Percentiles rank a stretch among this genome's conserved stretches.
Evolutionary conservation across 2,797 vertebrate genomes (phyloP).

Genomic region (Coregonus sp.): DNA sequence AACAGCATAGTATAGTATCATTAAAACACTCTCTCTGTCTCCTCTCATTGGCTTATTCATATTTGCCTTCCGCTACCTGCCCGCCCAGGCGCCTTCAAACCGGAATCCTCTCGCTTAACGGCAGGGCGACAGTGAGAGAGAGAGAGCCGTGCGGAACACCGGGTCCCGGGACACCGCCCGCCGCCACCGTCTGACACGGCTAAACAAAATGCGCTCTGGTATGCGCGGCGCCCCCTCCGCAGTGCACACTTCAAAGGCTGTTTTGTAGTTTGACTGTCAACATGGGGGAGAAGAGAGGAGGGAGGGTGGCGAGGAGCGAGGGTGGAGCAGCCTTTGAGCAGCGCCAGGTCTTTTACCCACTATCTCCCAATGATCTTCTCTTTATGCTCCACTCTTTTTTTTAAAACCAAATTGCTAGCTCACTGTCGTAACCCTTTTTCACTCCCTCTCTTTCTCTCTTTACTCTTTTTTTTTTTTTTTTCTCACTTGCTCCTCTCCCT

Average conservation of each 20-base stretch:
- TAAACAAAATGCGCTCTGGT: constrained; percentile 66
- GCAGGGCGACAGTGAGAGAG: constrained; percentile 12
- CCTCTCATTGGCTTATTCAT: constrained; percentile 70
- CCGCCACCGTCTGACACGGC: constrained; percentile 56
- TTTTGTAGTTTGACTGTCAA: constrained; percentile 16
- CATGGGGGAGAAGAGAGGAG: not conserved
- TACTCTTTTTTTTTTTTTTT: constrained; percentile 64
- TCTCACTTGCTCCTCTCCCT: constrained; percentile 59
- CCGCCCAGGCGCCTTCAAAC: constrained; percentile 70
- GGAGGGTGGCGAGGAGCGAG: not conserved
- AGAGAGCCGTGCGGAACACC: constrained; percentile 29
- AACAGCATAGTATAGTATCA: constrained; percentile 69
- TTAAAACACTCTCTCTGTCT: constrained; percentile 67
- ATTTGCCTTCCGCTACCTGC: constrained; percentile 54
- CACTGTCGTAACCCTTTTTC: constrained; percentile 28
- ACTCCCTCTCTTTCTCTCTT: constrained; percentile 46
- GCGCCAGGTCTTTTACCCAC: constrained; percentile 68
- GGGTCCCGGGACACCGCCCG: constrained; percentile 72
- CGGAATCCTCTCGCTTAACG: constrained; percentile 29
- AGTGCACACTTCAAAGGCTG: constrained; percentile 15
- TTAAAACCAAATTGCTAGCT: constrained; percentile 74
- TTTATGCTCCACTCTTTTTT: constrained; percentile 67
- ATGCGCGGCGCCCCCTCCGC: constrained; percentile 65
- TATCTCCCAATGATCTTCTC: constrained; percentile 35
- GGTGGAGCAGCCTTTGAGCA: constrained; percentile 79